Evolutionary conservation across 92 coral and sea anemone genomes (phyloP), one percentile per base, ranked within the genome.

Genomic region (Muricea muricata): DNA sequence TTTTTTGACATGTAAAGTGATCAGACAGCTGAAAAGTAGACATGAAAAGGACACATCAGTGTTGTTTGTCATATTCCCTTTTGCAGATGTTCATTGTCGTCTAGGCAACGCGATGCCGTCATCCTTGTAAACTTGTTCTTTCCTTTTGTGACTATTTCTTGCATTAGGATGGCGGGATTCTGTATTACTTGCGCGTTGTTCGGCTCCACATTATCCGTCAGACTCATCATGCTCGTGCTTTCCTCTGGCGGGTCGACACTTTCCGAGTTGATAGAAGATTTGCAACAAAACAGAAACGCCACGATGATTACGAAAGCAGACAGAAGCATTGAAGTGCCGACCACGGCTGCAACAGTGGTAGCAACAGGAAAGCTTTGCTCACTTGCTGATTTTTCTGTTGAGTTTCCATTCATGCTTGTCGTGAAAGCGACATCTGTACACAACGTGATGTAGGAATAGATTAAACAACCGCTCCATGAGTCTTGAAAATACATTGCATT

Each of bases 181-280:
- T 35, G 60, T 6, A 73, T 73, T 6, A 73, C 45, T 73, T 73
- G 79, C 24, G 79, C 79, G 57, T 42, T 73, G 79, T 73, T 73
- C 37, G 57, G 55, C 13, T 73, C 79, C n/a, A 42, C 34, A 23
- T 42, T 34, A 73, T 73, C 79, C 12, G 79, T 73, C 60, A 73
- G 57, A 26, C 79, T 73, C 14, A 73, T 50, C 79, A 73, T 73
- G 61, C 79, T 73, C 35, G 79, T 73, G 33, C 79, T 73, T 18
- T 73, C 79, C 32, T 73, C 79, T 12, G 55, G 79, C 34, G 57
- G 28, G 55, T 73, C 79, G 57, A 23, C 1, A 28, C 37, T 39
- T 50, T 28, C 56, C 37, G 79, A 42, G 57, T 42, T 42, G 32
- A 73, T 58, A 18, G 29, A 42, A 5, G 79, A 73, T 45, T 73